phyloP scores from a whole-genome alignment of 2,797 vertebrate species.

The Denticeps clupeoides region DNA sequence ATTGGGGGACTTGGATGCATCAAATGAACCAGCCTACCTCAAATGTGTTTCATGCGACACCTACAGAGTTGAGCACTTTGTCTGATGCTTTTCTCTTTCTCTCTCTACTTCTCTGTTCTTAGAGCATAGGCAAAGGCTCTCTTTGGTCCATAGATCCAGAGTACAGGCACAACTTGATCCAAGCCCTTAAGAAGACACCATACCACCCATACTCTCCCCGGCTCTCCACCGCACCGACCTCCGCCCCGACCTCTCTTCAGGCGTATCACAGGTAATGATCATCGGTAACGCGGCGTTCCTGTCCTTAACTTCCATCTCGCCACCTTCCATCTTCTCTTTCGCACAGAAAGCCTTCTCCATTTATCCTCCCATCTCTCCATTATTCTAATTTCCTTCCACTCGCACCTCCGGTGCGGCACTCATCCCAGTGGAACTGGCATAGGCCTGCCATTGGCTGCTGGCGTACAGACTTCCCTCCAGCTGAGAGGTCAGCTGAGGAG shows the following conservation, averaged over 20 bases:
- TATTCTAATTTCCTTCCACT: constrained; percentile 4
- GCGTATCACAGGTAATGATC: constrained; percentile 55
- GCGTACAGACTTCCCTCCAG: not conserved
- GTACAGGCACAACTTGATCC: constrained; percentile 89
- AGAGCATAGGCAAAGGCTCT: constrained; percentile 68
- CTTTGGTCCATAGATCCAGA: constrained; percentile 68
- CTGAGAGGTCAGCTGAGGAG: not conserved
- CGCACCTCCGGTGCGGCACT: constrained; percentile 15
- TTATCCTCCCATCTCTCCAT: not conserved
- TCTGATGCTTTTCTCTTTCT: not conserved
- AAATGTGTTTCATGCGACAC: too few relatives aligned
- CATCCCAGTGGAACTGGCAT: not conserved
- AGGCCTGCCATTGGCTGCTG: not conserved
- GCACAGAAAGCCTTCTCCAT: constrained; percentile 10
- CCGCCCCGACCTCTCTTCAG: constrained; percentile 56
- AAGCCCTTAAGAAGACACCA: constrained; percentile 97
- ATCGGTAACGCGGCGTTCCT: not conserved
- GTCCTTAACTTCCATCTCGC: not conserved
- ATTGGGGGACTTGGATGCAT: too few relatives aligned
- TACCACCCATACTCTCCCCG: constrained; percentile 86
- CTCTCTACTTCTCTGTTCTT: constrained; percentile 10
- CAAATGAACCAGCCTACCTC: too few relatives aligned
- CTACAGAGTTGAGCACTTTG: too few relatives aligned
- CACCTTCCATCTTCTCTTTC: not conserved
- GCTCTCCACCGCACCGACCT: constrained; percentile 76